Evolutionary conservation across 2,797 vertebrate genomes (phyloP).

Genomic region (Anisognathus igniventris): DNA sequence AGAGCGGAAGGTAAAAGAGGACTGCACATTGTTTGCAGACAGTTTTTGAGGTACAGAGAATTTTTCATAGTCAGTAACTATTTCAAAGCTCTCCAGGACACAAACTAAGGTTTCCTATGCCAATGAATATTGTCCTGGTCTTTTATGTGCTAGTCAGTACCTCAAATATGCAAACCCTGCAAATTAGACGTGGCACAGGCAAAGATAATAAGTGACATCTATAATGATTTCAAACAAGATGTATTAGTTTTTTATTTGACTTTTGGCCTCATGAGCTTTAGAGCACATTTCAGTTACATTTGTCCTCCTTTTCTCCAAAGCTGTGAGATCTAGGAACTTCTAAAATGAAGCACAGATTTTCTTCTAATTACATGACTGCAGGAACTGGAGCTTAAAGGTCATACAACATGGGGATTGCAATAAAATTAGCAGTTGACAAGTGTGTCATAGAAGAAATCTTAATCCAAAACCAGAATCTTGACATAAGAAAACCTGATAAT

Average conservation of each 20-base stretch:
- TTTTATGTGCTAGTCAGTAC: background rate
- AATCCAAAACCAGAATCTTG: background rate
- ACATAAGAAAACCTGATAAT: background rate
- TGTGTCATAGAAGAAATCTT: background rate
- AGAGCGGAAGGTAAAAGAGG: background rate
- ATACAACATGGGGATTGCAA: background rate
- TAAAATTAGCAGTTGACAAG: background rate
- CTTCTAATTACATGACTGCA: background rate
- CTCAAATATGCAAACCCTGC: background rate
- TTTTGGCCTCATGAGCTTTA: background rate
- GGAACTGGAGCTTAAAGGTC: background rate
- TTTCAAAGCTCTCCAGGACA: background rate
- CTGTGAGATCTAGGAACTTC: background rate
- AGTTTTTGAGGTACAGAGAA: background rate
- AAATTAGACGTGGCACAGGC: background rate
- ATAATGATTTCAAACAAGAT: background rate
- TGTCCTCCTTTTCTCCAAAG: background rate
- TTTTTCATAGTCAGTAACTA: background rate
- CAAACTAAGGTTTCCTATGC: background rate
- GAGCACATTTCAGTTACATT: background rate
- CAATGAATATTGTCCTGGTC: background rate
- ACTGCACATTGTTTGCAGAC: background rate
- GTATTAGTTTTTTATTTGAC: background rate
- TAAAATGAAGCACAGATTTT: background rate
- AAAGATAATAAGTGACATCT: background rate